A percentile compares a stretch with the other conserved stretches of the same genome.
Conservation (phyloP, 1,140 invertebrate species). For the Drosophila sucinea region DNA sequence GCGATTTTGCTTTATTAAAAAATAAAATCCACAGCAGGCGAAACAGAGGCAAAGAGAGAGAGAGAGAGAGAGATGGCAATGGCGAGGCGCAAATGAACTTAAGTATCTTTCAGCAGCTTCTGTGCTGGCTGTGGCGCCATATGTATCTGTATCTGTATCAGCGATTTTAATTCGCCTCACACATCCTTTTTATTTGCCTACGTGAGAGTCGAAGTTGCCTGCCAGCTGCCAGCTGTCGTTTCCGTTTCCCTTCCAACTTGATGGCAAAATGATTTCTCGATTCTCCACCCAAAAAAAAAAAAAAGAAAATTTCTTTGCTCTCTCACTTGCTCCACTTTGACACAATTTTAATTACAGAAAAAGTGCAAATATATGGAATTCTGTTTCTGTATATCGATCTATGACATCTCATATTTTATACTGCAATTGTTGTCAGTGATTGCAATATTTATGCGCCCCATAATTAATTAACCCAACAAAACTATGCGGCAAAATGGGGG, state of each 20-base stretch:
- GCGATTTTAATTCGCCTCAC: conserved; percentile 75
- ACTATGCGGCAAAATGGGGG: not conserved
- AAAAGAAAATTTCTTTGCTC: conserved; percentile 58
- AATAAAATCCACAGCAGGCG: conserved; percentile 12
- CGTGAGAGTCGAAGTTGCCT: conserved; percentile 52
- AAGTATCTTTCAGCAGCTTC: conserved; percentile 49
- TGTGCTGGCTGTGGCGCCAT: not conserved
- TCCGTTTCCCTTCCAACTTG: conserved; percentile 43
- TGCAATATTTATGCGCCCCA: conserved; percentile 60
- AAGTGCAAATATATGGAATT: conserved; percentile 49
- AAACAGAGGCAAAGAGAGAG: not conserved
- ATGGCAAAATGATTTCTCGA: conserved; percentile 74
- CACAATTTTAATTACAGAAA: conserved; percentile 40
- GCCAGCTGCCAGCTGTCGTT: not conserved
- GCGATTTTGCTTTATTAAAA: not conserved
- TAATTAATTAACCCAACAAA: not conserved
- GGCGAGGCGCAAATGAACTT: conserved; percentile 76
- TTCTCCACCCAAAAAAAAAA: conserved; percentile 60
- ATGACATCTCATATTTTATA: not conserved
- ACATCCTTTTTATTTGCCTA: conserved; percentile 75
- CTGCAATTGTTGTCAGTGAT: conserved; percentile 61
- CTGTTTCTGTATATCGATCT: conserved; percentile 8
- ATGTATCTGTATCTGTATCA: conserved; percentile 36
- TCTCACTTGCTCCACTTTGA: too few relatives aligned
- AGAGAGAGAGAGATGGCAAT: conserved; percentile 1